phyloP scores from a whole-genome alignment of 2,888 invertebrate species.

The Eueremaeus valkanovi region DNA sequence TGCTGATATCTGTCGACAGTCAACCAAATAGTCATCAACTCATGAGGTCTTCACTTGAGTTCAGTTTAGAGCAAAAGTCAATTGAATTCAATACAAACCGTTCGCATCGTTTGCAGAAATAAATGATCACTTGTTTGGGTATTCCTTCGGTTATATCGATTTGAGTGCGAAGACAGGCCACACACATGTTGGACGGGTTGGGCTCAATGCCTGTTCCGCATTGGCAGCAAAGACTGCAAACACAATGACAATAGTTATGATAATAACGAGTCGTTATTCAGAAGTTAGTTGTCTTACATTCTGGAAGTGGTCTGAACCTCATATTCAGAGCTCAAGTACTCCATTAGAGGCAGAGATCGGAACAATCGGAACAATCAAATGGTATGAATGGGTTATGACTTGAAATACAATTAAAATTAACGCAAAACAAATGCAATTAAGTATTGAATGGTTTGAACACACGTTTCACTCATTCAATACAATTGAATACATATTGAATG shows the following conservation, averaged over 20 bases:
- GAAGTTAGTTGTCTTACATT: not conserved
- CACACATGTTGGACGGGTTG: conserved; percentile 97
- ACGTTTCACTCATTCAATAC: no score
- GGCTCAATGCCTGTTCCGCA: conserved; percentile 88
- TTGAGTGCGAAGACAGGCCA: conserved; percentile 80
- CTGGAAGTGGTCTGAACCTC: not conserved
- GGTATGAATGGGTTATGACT: no score
- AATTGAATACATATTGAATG: no score
- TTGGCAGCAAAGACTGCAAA: conserved; percentile 72
- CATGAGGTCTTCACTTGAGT: not conserved
- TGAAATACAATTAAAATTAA: no score
- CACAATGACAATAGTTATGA: not conserved
- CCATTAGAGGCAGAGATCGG: no score
- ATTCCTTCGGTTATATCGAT: conserved; percentile 95
- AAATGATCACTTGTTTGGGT: conserved; percentile 77
- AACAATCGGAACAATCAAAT: no score
- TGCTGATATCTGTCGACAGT: conserved; percentile 68
- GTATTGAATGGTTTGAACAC: no score
- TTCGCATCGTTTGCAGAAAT: conserved; percentile 90
- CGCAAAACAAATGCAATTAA: no score
- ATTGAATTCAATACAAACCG: conserved; percentile 62
- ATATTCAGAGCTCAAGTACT: no score
- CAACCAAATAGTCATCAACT: not conserved
- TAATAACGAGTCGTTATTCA: no score
- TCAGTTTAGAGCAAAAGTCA: no score